Evolutionary conservation across 2,113 vertebrate genomes (phyloP).

Genomic region (rat (Rattus norvegicus)): DNA sequence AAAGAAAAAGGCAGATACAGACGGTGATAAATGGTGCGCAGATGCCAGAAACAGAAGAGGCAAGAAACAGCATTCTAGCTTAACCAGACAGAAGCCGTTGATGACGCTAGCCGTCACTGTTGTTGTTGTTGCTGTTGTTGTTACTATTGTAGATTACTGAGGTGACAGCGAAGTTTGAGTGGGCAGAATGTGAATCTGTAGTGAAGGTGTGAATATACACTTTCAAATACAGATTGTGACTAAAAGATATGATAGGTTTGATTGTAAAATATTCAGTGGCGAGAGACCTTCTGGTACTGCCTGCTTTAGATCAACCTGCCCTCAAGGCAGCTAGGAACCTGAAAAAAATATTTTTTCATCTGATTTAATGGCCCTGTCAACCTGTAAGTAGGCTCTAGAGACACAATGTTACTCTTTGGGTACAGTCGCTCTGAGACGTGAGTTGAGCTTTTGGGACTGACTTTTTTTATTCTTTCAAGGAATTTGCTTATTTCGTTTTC

Average conservation of each 20-base stretch:
- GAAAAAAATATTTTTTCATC: conserved; percentile 1
- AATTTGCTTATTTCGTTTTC: conserved; percentile 45
- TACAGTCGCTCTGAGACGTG: neutral
- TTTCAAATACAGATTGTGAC: conserved; percentile 8
- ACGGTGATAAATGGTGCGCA: neutral
- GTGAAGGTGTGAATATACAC: conserved; percentile 1
- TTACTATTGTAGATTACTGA: neutral
- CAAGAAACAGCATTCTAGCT: neutral
- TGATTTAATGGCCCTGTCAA: conserved; percentile 24
- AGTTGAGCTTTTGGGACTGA: conserved; percentile 7
- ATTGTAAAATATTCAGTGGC: neutral
- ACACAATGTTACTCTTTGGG: neutral
- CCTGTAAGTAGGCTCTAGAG: neutral
- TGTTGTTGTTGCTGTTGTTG: neutral
- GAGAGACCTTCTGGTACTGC: neutral
- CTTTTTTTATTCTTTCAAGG: neutral
- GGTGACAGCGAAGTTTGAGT: neutral
- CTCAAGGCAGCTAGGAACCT: neutral
- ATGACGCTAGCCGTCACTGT: neutral
- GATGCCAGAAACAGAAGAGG: neutral
- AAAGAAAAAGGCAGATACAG: neutral
- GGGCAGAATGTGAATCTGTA: neutral
- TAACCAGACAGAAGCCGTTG: neutral
- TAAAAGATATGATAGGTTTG: conserved; percentile 26
- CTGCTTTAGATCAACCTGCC: neutral